Evolutionary conservation across 2,888 invertebrate genomes (phyloP).

Genomic region (Exephanes ischioxanthus): DNA sequence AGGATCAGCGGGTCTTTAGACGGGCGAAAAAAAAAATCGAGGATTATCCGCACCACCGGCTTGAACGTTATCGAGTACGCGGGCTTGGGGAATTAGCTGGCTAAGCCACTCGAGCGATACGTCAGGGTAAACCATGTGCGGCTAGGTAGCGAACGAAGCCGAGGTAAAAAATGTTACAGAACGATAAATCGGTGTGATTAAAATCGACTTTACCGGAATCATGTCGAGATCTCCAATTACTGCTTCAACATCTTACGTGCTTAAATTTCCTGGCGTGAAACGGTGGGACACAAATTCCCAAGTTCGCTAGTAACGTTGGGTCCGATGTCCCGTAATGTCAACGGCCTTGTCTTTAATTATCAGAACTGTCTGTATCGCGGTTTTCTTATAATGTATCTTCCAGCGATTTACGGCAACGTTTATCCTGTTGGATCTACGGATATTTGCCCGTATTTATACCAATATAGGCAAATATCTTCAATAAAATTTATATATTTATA

Average conservation of each 20-base stretch:
- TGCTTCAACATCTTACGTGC: background rate
- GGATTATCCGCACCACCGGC: background rate
- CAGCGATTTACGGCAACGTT: too few species aligned
- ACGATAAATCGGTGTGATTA: background rate
- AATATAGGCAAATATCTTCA: too few species aligned
- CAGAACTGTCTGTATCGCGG: too few species aligned
- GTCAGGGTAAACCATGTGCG: too few species aligned
- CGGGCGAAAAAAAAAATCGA: background rate
- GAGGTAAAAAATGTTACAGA: background rate
- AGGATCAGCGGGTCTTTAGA: background rate
- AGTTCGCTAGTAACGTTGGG: too few species aligned
- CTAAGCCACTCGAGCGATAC: background rate
- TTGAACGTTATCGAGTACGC: constrained; percentile 13
- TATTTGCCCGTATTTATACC: too few species aligned
- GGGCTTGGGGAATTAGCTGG: constrained; percentile 13
- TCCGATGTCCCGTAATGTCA: too few species aligned
- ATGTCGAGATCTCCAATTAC: background rate
- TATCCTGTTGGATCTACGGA: too few species aligned
- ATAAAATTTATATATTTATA: too few species aligned
- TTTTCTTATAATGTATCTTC: too few species aligned
- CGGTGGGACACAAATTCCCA: background rate
- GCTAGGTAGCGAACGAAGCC: background rate
- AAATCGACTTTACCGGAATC: background rate
- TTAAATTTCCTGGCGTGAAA: background rate
- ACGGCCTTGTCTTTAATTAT: too few species aligned